These are phyloP conservation scores for Podarcis raffonei DNA, from an alignment of 2,113 vertebrate species.

Conservation along the genomic window DNA sequence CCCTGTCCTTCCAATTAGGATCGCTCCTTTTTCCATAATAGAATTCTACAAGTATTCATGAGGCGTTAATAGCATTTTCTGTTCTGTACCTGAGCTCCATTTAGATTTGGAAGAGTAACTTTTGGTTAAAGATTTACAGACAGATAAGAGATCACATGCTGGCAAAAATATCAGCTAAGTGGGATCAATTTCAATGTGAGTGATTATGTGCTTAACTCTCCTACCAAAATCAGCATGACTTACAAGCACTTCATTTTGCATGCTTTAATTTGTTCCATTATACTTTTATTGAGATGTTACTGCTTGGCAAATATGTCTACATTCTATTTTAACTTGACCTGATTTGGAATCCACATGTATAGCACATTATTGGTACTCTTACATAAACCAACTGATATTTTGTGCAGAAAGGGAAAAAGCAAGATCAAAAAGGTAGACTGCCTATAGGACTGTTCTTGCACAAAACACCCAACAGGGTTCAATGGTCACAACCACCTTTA, in stretches of 20 bases:
- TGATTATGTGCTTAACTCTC: neutral
- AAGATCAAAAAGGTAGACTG: neutral
- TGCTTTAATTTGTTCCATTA: neutral
- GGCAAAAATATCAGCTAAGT: neutral
- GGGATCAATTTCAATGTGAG: neutral
- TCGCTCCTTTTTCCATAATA: neutral
- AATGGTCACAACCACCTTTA: constrained; percentile 54
- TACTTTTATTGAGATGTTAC: neutral
- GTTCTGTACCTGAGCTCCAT: neutral
- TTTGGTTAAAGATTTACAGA: neutral
- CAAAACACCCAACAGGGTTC: neutral
- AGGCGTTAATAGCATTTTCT: no score
- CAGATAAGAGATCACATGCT: neutral
- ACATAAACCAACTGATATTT: neutral
- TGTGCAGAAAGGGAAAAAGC: neutral
- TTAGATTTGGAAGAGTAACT: neutral
- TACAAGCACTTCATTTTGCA: neutral
- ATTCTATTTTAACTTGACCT: neutral
- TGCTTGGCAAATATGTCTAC: neutral
- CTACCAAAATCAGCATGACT: neutral
- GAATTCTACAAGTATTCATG: neutral
- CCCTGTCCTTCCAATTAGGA: no score
- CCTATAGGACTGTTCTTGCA: neutral
- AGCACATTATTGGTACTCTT: neutral
- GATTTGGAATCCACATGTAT: neutral